Percentiles rank a stretch among this genome's conserved stretches.
Evolutionary conservation across 2,797 vertebrate genomes (phyloP).

Genomic region (Pterois miles): DNA sequence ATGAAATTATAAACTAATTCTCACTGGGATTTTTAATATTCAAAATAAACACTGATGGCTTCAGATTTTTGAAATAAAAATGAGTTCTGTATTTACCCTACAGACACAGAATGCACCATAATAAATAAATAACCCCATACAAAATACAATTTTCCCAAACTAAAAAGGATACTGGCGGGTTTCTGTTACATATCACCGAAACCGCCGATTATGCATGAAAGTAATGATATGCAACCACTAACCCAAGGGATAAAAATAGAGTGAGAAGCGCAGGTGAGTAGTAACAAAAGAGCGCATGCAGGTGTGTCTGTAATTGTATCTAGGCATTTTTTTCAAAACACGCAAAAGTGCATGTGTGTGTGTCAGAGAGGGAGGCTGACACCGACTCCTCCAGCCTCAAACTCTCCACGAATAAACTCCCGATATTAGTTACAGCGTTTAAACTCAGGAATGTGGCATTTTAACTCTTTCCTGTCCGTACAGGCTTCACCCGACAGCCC

Average conservation of each 20-base stretch:
- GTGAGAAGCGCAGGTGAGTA: slow-evolving; percentile 25
- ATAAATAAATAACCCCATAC: neutral
- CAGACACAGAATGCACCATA: neutral
- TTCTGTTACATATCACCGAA: neutral
- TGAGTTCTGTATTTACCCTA: neutral
- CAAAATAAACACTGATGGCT: neutral
- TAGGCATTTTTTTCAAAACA: slow-evolving; percentile 3
- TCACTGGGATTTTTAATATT: neutral
- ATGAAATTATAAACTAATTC: neutral
- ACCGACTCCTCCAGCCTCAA: slow-evolving; percentile 30
- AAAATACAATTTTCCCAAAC: neutral
- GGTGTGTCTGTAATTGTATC: slow-evolving; percentile 38
- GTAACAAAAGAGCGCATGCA: slow-evolving; percentile 26
- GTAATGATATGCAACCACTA: neutral
- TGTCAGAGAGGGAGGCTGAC: slow-evolving; percentile 8
- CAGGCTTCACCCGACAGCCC: slow-evolving; percentile 37
- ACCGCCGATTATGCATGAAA: slow-evolving; percentile 8
- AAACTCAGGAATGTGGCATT: slow-evolving; percentile 71
- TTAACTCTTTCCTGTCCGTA: slow-evolving; percentile 68
- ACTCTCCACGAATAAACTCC: slow-evolving; percentile 59
- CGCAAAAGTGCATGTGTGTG: neutral
- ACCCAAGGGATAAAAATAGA: slow-evolving; percentile 12
- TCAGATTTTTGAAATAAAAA: neutral
- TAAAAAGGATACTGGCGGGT: neutral
- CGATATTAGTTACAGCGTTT: slow-evolving; percentile 69